Conservation (phyloP, 2,888 invertebrate genomes). For the Drosophila stalkeri region DNA sequence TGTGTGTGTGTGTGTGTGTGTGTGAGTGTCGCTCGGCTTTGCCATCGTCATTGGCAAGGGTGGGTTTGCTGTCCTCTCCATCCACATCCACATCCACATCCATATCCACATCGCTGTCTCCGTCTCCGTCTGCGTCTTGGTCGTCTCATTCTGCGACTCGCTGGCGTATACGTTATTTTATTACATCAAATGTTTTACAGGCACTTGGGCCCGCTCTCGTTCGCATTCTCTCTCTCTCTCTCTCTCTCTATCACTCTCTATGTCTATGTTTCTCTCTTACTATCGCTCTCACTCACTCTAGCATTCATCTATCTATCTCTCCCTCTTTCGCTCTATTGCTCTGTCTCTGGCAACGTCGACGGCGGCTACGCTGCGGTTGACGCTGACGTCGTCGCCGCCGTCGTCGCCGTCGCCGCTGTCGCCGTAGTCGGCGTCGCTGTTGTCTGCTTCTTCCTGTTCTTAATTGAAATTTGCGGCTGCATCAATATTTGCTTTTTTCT, state of each 20-base stretch:
- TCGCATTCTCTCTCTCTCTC: slow-evolving; percentile 2
- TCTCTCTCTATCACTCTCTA: slow-evolving; percentile 16
- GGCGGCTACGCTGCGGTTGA: slow-evolving; percentile 57
- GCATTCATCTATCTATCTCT: not conserved
- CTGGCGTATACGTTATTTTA: slow-evolving; percentile 80
- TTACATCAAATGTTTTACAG: slow-evolving; percentile 79
- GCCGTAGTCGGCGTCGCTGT: slow-evolving; percentile 45
- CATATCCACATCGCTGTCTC: slow-evolving; percentile 14
- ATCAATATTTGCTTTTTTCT: slow-evolving; percentile 83
- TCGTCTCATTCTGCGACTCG: slow-evolving; percentile 52
- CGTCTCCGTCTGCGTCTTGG: slow-evolving; percentile 41
- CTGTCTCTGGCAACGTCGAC: slow-evolving; percentile 33
- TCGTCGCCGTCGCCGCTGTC: slow-evolving; percentile 34
- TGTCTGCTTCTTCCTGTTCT: slow-evolving; percentile 79
- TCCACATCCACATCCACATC: not conserved
- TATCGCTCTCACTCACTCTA: slow-evolving; percentile 17
- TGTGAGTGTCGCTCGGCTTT: slow-evolving; percentile 47
- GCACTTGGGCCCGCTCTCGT: slow-evolving; percentile 53
- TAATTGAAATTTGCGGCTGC: slow-evolving; percentile 84
- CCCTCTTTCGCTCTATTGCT: slow-evolving; percentile 22
- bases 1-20: slow-evolving; percentile 32
- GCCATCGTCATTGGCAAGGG: slow-evolving; percentile 56
- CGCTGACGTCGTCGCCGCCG: slow-evolving; percentile 46
- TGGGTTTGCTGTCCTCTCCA: slow-evolving; percentile 48
- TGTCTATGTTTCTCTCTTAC: slow-evolving; percentile 13